Conservation (phyloP, 2,888 invertebrate species). For the Hyalella azteca region DNA sequence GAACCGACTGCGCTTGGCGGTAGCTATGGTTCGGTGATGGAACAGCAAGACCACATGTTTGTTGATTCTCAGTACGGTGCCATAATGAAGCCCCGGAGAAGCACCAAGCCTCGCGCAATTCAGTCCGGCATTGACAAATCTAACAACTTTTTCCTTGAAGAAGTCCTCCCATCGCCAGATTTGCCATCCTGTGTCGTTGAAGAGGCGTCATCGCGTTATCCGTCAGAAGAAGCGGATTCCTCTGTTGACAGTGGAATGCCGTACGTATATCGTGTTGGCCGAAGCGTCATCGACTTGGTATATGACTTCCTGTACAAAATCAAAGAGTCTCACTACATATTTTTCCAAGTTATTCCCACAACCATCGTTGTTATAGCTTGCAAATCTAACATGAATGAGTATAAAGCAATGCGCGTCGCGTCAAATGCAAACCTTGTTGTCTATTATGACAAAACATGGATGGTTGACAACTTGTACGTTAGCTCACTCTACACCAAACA, state of each 20-base stretch:
- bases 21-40: not conserved
- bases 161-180: constrained; percentile 5
- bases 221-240: constrained; percentile 20
- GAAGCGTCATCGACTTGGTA: not conserved
- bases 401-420: constrained; percentile 1
- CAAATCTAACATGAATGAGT: constrained; percentile 28
- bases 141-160: constrained; percentile 28
- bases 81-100: constrained; percentile 8
- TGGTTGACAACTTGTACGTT: not conserved
- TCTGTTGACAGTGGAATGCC: constrained; percentile 35
- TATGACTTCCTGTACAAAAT: constrained; percentile 31
- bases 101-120: not conserved
- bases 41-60: constrained; percentile 11
- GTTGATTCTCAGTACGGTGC: constrained; percentile 20
- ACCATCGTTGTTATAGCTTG: constrained; percentile 29
- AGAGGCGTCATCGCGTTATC: not conserved
- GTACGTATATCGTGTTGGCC: constrained; percentile 3
- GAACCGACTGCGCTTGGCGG: not conserved
- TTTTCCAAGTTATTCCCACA: constrained; percentile 32
- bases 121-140: constrained; percentile 16
- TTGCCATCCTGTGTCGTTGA: constrained; percentile 19
- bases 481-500: constrained; percentile 21
- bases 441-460: constrained; percentile 35
- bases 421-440: constrained; percentile 28
- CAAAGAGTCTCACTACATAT: constrained; percentile 14